phyloP scores from a whole-genome alignment of 2,113 vertebrate genomes.

The Coreoperca whiteheadi region DNA sequence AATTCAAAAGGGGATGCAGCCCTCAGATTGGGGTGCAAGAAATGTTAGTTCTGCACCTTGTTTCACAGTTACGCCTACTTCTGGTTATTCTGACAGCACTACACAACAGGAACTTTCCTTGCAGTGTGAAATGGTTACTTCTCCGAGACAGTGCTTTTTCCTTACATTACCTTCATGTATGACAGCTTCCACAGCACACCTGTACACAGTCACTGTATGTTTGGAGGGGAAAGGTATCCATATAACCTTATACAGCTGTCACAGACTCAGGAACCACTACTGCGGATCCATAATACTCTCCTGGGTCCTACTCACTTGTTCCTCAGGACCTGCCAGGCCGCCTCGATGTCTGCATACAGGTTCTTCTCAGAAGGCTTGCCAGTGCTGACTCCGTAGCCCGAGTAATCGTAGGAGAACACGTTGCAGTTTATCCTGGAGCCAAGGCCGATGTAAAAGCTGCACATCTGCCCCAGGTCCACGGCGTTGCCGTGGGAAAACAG shows the following conservation, averaged over 20 bases:
- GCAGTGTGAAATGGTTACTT: neutral
- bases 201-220: neutral
- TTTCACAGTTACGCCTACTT: neutral
- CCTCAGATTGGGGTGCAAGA: neutral
- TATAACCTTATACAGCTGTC: neutral
- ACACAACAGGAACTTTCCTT: neutral
- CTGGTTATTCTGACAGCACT: neutral
- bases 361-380: constrained; percentile 96
- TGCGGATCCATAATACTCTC: neutral
- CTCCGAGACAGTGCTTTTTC: neutral
- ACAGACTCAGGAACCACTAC: neutral
- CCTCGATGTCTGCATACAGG: constrained; percentile 96
- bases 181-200: neutral
- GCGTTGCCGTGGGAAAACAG: constrained; percentile 93
- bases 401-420: constrained; percentile 95
- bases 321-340: constrained; percentile 94
- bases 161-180: neutral
- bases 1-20: too few relatives aligned
- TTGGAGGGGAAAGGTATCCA: neutral
- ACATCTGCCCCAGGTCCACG: constrained; percentile 94
- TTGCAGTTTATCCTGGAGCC: constrained; percentile 95
- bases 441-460: constrained; percentile 94
- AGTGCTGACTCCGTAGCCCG: constrained; percentile 94
- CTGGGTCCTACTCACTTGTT: constrained; percentile 88
- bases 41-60: neutral